Base-by-base conservation (phyloP, 2,113 vertebrate species). In the Ailuropoda melanoleuca region DNA sequence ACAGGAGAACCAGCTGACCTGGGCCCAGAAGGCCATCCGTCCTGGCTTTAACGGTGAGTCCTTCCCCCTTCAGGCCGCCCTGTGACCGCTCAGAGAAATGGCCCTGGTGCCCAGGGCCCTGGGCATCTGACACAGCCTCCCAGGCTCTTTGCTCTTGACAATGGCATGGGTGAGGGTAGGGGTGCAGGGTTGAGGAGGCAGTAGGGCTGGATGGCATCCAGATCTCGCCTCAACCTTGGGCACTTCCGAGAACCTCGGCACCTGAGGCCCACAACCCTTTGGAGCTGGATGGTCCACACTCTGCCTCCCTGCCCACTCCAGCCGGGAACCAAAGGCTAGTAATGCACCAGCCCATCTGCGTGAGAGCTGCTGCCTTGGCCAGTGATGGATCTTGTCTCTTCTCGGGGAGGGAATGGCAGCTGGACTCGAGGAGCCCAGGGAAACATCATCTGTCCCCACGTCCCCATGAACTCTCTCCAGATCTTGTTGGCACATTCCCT, bases 11-110 rank as follows among this genome's bases (percentile, higher is more conserved):
- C 98, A 98, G 83, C 93, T 95, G 58, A 98, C 99, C 74, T 99
- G 99, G 99, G 99, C 99, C 83, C 99, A 99, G 95, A 98, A 99
- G 48, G 99, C 93, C 98, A 99, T 99, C 12, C 1, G 29, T 0
- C 98, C 98, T 74, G 99, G 99, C 74, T 99, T 99, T 96, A 98
- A 98, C 94, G 99, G 99, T 99, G 70, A 18, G 98, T 98, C 18
- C 29, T 7, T 26, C 58, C 19, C 64, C 53, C 58, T 58, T 12
- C 2, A 6, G 88, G 60, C 68, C 60, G 12, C 31, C 55, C 48
- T 0, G 11, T n/a, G 81, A 50, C 31, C 64, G 39, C 72, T 93
- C 23, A 84, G 66, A 90, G 81, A 62, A 60, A 34, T 23, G 2
- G 64, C 62, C 64, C 34, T 46, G 3, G 2, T 8, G 26, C 68